Conservation (phyloP, 2,888 invertebrate species). For the Trilocha varians region DNA sequence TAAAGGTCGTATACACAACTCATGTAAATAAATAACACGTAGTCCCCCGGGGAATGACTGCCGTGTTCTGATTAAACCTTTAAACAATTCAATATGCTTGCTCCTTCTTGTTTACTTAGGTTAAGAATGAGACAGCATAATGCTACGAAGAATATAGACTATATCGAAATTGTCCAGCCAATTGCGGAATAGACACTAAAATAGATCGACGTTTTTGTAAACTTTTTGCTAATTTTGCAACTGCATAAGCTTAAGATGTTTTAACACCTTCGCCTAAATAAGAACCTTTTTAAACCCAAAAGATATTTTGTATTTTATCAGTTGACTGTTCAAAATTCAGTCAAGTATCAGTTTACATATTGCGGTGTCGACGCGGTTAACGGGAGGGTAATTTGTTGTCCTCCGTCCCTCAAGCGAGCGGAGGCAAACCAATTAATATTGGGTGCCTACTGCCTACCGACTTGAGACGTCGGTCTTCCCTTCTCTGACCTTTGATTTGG, state of each 20-base stretch:
- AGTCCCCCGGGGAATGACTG: background rate
- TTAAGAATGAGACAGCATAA: too few species aligned
- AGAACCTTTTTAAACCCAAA: too few species aligned
- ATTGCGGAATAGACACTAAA: too few species aligned
- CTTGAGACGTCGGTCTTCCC: background rate
- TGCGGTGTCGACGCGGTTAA: slow-evolving; percentile 14
- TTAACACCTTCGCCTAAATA: too few species aligned
- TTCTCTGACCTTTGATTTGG: background rate
- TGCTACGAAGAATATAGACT: too few species aligned
- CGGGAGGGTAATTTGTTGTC: slow-evolving; percentile 21
- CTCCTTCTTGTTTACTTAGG: too few species aligned
- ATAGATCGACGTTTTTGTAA: too few species aligned
- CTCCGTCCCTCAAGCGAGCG: background rate
- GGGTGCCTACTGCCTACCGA: background rate
- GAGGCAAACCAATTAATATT: background rate
- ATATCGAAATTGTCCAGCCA: too few species aligned
- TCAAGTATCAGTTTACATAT: slow-evolving; percentile 14
- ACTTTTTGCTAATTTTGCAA: too few species aligned
- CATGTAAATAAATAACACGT: background rate
- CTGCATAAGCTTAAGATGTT: too few species aligned
- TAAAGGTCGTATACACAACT: background rate
- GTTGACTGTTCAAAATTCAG: too few species aligned
- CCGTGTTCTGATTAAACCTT: background rate
- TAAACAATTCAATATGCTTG: background rate
- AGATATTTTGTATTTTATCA: too few species aligned